Conservation (phyloP, 2,113 vertebrate species). For the Callaeas wilsoni region DNA sequence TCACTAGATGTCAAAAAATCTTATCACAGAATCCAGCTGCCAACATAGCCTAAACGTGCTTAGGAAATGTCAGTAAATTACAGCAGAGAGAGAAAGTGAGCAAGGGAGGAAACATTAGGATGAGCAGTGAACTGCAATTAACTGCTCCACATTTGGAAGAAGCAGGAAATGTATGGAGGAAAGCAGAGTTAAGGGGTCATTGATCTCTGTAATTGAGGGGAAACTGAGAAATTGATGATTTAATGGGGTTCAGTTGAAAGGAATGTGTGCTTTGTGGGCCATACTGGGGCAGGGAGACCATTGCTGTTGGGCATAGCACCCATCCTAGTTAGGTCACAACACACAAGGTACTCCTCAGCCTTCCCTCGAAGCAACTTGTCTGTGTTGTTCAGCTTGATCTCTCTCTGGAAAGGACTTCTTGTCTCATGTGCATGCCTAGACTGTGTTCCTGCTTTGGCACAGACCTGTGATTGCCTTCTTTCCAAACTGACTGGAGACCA, state of each 20-base stretch:
- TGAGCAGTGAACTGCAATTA: slow-evolving; percentile 45
- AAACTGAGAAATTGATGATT: slow-evolving; percentile 46
- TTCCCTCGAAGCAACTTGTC: not conserved
- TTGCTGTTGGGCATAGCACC: not conserved
- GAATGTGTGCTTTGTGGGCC: not conserved
- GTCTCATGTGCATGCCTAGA: not conserved
- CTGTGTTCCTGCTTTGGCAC: not conserved
- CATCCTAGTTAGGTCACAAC: not conserved
- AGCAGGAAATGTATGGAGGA: slow-evolving; percentile 39
- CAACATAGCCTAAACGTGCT: slow-evolving; percentile 37
- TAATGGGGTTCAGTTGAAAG: not conserved
- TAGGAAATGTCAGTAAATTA: slow-evolving; percentile 46
- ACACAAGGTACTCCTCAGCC: too few species aligned
- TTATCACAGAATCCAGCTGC: slow-evolving; percentile 45
- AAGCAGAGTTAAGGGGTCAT: slow-evolving; percentile 33
- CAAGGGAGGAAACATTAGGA: slow-evolving; percentile 32
- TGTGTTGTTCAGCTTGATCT: not conserved
- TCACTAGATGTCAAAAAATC: slow-evolving; percentile 47
- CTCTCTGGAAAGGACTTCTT: not conserved
- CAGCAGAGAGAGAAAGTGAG: slow-evolving; percentile 12
- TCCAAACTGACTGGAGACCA: not conserved
- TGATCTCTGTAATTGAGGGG: slow-evolving; percentile 36
- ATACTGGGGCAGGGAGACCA: not conserved
- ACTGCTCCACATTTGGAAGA: slow-evolving; percentile 23
- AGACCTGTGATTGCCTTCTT: not conserved